These are phyloP conservation scores for Masticophis lateralis DNA, from an alignment of 2,797 vertebrate species.

Conservation along the genomic window DNA sequence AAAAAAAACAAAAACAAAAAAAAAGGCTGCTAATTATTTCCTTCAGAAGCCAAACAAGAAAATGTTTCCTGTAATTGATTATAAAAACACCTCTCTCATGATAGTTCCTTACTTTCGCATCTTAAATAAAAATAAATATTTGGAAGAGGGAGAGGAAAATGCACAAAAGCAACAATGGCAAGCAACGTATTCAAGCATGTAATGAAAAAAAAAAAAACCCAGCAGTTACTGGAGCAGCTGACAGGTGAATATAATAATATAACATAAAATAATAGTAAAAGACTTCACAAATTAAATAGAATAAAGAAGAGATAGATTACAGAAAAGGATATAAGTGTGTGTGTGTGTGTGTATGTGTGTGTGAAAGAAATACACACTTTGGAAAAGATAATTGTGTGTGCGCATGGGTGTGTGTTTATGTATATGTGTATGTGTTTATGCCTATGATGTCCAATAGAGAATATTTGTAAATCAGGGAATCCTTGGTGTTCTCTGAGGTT, in stretches of 20 bases:
- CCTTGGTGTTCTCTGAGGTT: background rate
- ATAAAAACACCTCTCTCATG: constrained; percentile 43
- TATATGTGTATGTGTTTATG: background rate
- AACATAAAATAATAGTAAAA: background rate
- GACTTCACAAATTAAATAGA: background rate
- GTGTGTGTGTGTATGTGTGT: background rate
- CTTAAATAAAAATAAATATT: constrained; percentile 53
- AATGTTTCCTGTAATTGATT: constrained; percentile 65
- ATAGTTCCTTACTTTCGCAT: constrained; percentile 46
- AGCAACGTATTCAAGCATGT: constrained; percentile 38
- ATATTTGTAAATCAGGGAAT: background rate
- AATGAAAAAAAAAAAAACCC: background rate
- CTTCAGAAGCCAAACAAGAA: constrained; percentile 61
- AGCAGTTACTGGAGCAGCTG: background rate
- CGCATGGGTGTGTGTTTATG: background rate
- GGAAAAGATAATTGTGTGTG: background rate
- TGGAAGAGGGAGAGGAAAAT: background rate
- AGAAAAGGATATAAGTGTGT: background rate
- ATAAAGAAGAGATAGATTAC: background rate
- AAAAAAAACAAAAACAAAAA: constrained; percentile 41
- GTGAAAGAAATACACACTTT: background rate
- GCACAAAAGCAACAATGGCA: background rate
- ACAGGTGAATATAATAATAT: background rate
- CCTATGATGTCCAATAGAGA: background rate
- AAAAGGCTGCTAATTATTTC: constrained; percentile 67